Evolutionary conservation across 2,888 invertebrate genomes (phyloP).

Genomic region (Nebria brevicollis): DNA sequence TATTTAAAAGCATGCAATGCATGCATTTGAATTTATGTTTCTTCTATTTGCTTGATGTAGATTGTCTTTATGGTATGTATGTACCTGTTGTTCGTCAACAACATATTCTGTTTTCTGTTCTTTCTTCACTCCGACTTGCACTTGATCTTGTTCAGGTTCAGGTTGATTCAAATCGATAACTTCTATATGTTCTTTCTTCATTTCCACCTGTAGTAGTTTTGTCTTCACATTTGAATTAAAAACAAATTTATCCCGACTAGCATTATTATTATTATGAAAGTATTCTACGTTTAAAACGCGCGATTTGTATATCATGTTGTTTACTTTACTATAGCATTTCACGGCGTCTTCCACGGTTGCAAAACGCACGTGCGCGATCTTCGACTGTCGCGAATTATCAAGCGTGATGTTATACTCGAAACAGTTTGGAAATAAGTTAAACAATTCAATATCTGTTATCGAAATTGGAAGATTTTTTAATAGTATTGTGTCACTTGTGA

Average conservation of each 20-base stretch:
- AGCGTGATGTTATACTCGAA: conserved; percentile 22
- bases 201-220: not conserved
- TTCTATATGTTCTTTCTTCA: conserved; percentile 7
- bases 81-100: too few species aligned
- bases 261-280: conserved; percentile 4
- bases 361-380: conserved; percentile 23
- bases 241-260: not conserved
- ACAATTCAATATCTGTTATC: conserved; percentile 27
- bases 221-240: not conserved
- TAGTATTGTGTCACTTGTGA: conserved; percentile 16
- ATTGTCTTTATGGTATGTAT: too few species aligned
- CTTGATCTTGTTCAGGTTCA: not conserved
- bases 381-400: conserved; percentile 10
- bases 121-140: not conserved
- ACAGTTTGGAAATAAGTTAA: conserved; percentile 29
- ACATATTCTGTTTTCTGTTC: not conserved
- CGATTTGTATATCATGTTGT: conserved; percentile 31
- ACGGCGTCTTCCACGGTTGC: conserved; percentile 23
- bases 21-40: too few species aligned
- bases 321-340: conserved; percentile 11
- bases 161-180: not conserved
- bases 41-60: too few species aligned
- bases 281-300: conserved; percentile 32
- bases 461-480: conserved; percentile 29
- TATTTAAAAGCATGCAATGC: too few species aligned